Percentiles rank a stretch among this genome's conserved stretches.
Evolutionary conservation across 2,113 vertebrate species (phyloP).

Genomic region (Polyodon spathula): DNA sequence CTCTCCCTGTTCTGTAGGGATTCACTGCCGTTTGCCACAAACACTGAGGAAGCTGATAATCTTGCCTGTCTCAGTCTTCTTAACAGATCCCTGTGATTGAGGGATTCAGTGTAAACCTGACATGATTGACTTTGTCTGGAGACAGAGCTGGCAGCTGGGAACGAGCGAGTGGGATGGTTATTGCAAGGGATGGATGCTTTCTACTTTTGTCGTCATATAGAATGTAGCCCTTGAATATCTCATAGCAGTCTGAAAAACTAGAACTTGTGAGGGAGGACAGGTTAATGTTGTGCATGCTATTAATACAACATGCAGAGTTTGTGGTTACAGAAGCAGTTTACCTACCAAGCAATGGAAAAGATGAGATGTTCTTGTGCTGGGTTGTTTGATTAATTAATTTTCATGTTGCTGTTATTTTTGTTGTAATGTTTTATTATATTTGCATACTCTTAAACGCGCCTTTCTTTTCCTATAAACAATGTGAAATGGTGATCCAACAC

Average conservation of each 20-base stretch:
- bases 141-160: not conserved
- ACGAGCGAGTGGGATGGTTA: not conserved
- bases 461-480: too few relatives aligned
- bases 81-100: not conserved
- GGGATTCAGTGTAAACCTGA: not conserved
- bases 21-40: not conserved
- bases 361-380: conserved; percentile 16
- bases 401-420: conserved; percentile 11
- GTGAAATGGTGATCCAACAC: too few relatives aligned
- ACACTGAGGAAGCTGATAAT: not conserved
- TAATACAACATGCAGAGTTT: conserved; percentile 31
- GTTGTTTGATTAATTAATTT: not conserved
- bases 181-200: not conserved
- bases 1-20: too few relatives aligned
- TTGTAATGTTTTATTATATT: conserved; percentile 6
- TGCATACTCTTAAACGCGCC: too few relatives aligned
- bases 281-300: conserved; percentile 29
- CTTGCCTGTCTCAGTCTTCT: not conserved
- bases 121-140: not conserved
- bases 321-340: conserved; percentile 18
- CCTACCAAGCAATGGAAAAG: conserved; percentile 26
- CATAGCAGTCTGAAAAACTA: conserved; percentile 1
- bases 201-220: not conserved
- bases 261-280: conserved; percentile 24
- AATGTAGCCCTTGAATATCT: not conserved